Conservation (phyloP, 2,797 vertebrate species). For the Erethizon dorsatum region DNA sequence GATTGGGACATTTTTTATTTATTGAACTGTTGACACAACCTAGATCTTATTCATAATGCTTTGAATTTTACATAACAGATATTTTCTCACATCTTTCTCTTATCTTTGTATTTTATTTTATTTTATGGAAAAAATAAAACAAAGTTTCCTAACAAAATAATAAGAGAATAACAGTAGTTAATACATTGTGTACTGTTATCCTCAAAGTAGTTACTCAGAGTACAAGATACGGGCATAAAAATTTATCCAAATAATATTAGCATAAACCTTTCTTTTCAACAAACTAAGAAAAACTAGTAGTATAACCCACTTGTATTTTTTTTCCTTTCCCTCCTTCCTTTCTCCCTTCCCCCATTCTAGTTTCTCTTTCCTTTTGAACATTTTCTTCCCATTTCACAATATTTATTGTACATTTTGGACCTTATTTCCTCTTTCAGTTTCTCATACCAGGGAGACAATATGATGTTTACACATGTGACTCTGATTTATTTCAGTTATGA, state of each 20-base stretch:
- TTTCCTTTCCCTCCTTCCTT: neutral
- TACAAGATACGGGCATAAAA: neutral
- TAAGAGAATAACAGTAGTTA: neutral
- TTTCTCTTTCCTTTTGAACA: neutral
- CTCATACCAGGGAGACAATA: neutral
- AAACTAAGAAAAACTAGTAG: neutral
- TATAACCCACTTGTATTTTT: neutral
- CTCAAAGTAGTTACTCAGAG: neutral
- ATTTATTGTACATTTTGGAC: neutral
- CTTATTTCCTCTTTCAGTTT: neutral
- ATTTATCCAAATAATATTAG: neutral
- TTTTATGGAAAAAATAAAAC: neutral
- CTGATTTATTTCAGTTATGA: neutral
- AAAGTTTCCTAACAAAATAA: neutral
- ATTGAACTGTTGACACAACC: neutral
- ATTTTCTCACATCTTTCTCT: neutral
- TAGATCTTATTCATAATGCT: neutral
- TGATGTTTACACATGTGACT: neutral
- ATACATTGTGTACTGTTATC: neutral
- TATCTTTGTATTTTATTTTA: constrained; percentile 32
- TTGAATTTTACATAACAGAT: neutral
- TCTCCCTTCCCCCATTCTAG: neutral
- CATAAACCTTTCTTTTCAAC: neutral
- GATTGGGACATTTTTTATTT: neutral
- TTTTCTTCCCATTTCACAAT: neutral